Conservation (phyloP, 2,113 vertebrate species). For the Corydoras sp. region DNA sequence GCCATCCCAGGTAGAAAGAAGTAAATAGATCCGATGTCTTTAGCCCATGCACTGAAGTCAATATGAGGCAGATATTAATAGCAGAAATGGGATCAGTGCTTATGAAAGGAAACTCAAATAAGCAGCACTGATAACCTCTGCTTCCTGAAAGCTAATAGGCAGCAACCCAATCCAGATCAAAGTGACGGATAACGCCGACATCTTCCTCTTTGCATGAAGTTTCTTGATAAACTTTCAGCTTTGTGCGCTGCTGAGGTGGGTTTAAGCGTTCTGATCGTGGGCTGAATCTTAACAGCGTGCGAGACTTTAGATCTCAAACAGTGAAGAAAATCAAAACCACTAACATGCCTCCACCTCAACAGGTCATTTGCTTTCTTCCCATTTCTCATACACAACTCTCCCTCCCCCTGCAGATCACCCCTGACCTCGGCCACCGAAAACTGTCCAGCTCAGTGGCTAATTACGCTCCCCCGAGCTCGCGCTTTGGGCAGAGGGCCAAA, state of each 20-base stretch:
- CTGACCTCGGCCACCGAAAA: slow-evolving; percentile 54
- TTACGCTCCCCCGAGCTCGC: slow-evolving; percentile 54
- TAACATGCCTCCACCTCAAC: slow-evolving; percentile 30
- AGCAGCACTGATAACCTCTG: slow-evolving; percentile 34
- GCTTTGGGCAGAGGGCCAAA: slow-evolving; percentile 28
- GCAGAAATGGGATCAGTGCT: slow-evolving; percentile 29
- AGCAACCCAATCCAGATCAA: slow-evolving; percentile 12
- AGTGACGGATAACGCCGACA: background rate
- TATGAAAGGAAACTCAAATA: slow-evolving; percentile 29
- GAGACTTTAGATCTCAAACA: background rate
- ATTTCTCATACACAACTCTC: slow-evolving; percentile 15
- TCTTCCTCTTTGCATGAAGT: background rate
- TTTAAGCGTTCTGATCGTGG: background rate
- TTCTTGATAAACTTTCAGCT: slow-evolving; percentile 5
- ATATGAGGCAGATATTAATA: slow-evolving; percentile 23
- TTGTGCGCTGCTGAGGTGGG: background rate
- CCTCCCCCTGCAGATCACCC: slow-evolving; percentile 38
- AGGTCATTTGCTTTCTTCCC: slow-evolving; percentile 23
- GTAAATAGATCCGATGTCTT: slow-evolving; percentile 33
- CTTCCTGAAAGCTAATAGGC: slow-evolving; percentile 22
- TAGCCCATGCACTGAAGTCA: slow-evolving; percentile 24
- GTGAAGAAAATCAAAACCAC: background rate
- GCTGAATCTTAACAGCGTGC: background rate
- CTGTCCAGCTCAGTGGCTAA: slow-evolving; percentile 51
- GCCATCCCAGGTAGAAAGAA: slow-evolving; percentile 12